A percentile compares a stretch with the other conserved stretches of the same genome.
These are phyloP conservation scores for Calephelis virginiensis DNA, from an alignment of 1,140 invertebrate species.

Conservation along the genomic window DNA sequence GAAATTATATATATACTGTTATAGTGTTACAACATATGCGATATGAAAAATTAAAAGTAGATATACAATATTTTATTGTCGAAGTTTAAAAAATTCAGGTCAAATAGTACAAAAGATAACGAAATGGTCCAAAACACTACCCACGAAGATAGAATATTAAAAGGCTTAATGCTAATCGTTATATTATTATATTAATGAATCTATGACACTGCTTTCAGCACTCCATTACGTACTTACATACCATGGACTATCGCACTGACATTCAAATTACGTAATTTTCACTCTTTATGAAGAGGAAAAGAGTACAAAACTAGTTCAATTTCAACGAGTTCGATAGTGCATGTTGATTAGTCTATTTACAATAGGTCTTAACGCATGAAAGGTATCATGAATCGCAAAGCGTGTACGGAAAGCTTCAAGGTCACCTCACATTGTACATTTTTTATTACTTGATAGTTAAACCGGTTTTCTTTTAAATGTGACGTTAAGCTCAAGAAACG, in stretches of 20 bases:
- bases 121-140: constrained; percentile 19
- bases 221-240: not conserved
- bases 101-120: constrained; percentile 12
- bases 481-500: constrained; percentile 12
- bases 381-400: constrained; percentile 21
- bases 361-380: constrained; percentile 17
- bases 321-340: constrained; percentile 8
- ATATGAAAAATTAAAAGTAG: constrained; percentile 30
- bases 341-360: constrained; percentile 4
- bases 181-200: constrained; percentile 26
- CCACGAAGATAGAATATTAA: constrained; percentile 20
- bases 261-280: constrained; percentile 18
- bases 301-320: constrained; percentile 14
- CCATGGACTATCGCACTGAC: constrained; percentile 9
- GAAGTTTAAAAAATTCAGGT: constrained; percentile 44
- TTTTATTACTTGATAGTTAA: constrained; percentile 18
- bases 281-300: constrained; percentile 9
- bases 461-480: constrained; percentile 7
- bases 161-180: constrained; percentile 27
- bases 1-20: constrained; percentile 22
- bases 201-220: constrained; percentile 26
- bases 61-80: constrained; percentile 55
- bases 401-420: constrained; percentile 23
- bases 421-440: constrained; percentile 18
- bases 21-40: constrained; percentile 25